Evolutionary conservation across 2,888 invertebrate species (phyloP).

Genomic region (Thalpophila matura): DNA sequence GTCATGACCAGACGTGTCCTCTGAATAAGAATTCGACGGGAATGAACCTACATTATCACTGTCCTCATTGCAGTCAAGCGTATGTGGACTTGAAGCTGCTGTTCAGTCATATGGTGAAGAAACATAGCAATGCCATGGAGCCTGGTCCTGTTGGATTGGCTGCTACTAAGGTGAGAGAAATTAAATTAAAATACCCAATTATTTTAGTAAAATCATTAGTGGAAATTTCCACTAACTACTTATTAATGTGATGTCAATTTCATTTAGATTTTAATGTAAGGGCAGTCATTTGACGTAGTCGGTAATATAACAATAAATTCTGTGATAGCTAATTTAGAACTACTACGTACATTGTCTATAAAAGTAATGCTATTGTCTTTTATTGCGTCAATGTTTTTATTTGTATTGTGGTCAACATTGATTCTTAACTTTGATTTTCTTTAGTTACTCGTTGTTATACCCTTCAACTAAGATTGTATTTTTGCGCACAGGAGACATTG

Average conservation of each 20-base stretch:
- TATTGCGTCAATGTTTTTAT: constrained; percentile 43
- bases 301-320: not conserved
- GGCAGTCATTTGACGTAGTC: constrained; percentile 12
- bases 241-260: not conserved
- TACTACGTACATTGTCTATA: constrained; percentile 14
- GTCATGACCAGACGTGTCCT: constrained; percentile 89
- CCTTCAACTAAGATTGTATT: constrained; percentile 58
- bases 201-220: too few relatives aligned
- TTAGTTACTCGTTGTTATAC: constrained; percentile 43
- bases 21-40: constrained; percentile 86
- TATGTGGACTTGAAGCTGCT: constrained; percentile 86
- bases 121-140: constrained; percentile 85
- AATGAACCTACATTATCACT: constrained; percentile 88
- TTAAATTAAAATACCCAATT: not conserved
- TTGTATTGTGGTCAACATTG: constrained; percentile 23
- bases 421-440: too few relatives aligned
- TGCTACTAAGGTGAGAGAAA: constrained; percentile 85
- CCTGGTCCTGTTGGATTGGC: constrained; percentile 84
- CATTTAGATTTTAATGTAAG: not conserved
- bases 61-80: constrained; percentile 86
- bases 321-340: constrained; percentile 15
- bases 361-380: constrained; percentile 31
- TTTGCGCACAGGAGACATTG: constrained; percentile 84
- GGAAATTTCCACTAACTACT: too few relatives aligned
- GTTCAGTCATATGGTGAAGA: constrained; percentile 88